Percentiles rank a stretch among this genome's conserved stretches.
These are phyloP conservation scores for Bufotes viridis DNA, from an alignment of 2,797 vertebrate species.

Conservation along the genomic window DNA sequence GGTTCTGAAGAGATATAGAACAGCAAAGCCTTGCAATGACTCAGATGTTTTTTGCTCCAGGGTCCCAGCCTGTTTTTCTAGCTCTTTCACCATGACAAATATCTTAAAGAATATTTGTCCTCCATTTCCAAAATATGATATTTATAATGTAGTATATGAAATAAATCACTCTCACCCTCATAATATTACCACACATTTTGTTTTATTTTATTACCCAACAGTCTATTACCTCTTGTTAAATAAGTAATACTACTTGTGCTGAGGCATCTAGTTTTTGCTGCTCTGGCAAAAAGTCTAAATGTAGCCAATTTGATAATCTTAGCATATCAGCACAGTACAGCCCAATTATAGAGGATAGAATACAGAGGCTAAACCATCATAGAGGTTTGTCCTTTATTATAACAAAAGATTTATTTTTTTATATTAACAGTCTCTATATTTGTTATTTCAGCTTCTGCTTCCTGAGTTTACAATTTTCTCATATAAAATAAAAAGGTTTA, in stretches of 20 bases:
- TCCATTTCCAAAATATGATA: conserved; percentile 14
- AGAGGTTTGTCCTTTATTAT: neutral
- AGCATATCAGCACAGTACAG: neutral
- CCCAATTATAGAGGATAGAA: neutral
- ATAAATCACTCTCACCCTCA: neutral
- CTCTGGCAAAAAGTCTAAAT: neutral
- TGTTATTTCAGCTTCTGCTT: neutral
- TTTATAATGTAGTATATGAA: conserved; percentile 7
- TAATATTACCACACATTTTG: neutral
- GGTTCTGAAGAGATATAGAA: conserved; percentile 39
- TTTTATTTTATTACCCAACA: neutral
- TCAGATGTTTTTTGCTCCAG: conserved; percentile 47
- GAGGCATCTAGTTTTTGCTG: neutral
- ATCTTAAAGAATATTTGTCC: conserved; percentile 32
- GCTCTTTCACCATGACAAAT: conserved; percentile 41
- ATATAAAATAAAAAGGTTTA: no score
- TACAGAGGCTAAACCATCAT: neutral
- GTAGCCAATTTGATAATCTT: neutral
- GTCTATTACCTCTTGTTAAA: neutral
- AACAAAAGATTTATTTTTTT: neutral
- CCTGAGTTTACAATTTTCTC: neutral
- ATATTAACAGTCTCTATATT: neutral
- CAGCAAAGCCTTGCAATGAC: conserved; percentile 43
- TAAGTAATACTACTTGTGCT: neutral
- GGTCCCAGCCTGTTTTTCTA: conserved; percentile 36